Evolutionary conservation across 2,888 invertebrate genomes (phyloP).

Genomic region (Spilarctia lutea): DNA sequence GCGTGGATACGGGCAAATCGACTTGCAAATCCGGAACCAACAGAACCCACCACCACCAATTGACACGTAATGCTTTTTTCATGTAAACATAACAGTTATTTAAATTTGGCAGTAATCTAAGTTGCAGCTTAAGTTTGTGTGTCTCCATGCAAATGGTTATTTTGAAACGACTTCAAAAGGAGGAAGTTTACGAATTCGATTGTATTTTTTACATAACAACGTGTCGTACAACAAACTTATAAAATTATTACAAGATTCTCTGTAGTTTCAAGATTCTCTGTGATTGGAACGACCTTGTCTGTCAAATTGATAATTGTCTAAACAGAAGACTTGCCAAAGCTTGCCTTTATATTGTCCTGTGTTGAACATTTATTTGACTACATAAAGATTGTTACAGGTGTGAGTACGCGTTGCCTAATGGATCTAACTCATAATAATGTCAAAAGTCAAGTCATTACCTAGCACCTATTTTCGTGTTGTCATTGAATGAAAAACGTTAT

Average conservation of each 20-base stretch:
- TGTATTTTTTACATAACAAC: no score
- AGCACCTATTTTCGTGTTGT: neutral
- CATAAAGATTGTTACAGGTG: neutral
- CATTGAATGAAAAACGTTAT: neutral
- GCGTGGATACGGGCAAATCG: slow-evolving; percentile 58
- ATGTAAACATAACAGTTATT: neutral
- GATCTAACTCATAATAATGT: neutral
- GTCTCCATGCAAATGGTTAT: no score
- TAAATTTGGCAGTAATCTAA: neutral
- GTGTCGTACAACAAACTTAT: neutral
- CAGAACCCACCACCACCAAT: slow-evolving; percentile 44
- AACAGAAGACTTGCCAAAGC: neutral
- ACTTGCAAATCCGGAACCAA: slow-evolving; percentile 8
- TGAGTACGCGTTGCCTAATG: neutral
- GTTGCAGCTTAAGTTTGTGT: no score
- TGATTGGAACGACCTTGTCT: neutral
- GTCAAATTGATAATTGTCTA: neutral
- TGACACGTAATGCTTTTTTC: slow-evolving; percentile 62
- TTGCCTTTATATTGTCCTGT: neutral
- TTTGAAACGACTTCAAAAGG: no score
- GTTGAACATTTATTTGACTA: neutral
- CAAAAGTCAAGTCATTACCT: neutral
- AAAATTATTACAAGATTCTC: no score
- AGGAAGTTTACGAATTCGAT: no score
- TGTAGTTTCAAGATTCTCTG: neutral